These are phyloP conservation scores for Macropis europaea DNA, from an alignment of 2,888 invertebrate species.

Conservation along the genomic window DNA sequence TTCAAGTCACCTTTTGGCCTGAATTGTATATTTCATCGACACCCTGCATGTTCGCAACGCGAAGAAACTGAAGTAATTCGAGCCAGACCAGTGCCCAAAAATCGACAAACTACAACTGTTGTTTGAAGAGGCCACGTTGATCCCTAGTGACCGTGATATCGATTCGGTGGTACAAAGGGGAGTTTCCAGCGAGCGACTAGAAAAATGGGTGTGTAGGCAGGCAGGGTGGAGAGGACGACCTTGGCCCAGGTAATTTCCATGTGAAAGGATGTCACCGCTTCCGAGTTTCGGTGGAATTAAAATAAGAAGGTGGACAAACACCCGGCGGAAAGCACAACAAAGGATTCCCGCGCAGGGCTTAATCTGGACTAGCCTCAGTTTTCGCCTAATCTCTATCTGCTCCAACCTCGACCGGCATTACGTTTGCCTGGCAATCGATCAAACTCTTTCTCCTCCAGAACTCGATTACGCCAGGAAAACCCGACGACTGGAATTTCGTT, in stretches of 20 bases:
- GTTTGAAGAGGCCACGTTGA: too few relatives aligned
- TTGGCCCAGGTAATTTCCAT: constrained; percentile 51
- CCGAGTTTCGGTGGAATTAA: constrained; percentile 38
- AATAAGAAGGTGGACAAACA: constrained; percentile 8
- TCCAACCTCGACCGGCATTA: not conserved
- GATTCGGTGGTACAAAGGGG: constrained; percentile 11
- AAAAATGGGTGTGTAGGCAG: constrained; percentile 21
- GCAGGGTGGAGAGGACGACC: constrained; percentile 1
- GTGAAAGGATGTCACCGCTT: constrained; percentile 47
- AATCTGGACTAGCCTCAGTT: not conserved
- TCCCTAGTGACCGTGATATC: constrained; percentile 29
- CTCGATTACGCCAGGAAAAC: too few relatives aligned
- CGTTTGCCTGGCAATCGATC: not conserved
- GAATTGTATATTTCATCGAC: too few relatives aligned
- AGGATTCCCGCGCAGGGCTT: not conserved
- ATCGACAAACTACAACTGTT: too few relatives aligned
- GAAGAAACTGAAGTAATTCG: too few relatives aligned
- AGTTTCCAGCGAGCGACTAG: constrained; percentile 22
- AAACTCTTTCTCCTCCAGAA: too few relatives aligned
- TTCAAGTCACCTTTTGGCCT: too few relatives aligned
- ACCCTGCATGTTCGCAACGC: too few relatives aligned
- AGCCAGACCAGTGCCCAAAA: too few relatives aligned
- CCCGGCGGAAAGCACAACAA: constrained; percentile 5
- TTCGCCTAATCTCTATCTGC: not conserved
- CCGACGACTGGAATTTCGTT: too few relatives aligned